A percentile compares a stretch with the other conserved stretches of the same genome.
These are phyloP conservation scores for Diplodus puntazzo DNA, from an alignment of 2,797 vertebrate genomes.

Conservation along the genomic window DNA sequence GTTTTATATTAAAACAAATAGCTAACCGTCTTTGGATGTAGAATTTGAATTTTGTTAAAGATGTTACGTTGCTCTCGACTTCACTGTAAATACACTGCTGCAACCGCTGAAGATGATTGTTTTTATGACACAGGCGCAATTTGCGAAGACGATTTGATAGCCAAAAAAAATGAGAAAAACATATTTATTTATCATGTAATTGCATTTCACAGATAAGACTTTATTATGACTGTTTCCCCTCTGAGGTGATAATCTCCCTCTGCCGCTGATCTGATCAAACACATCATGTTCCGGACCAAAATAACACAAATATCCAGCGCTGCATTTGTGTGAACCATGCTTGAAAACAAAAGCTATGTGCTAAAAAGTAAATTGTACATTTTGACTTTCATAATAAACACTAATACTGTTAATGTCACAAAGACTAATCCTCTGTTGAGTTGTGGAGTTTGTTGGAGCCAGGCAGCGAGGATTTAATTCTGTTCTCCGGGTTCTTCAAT, in stretches of 20 bases:
- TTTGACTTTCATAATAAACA: constrained; percentile 68
- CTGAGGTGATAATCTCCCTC: constrained; percentile 7
- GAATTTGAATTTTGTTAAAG: constrained; percentile 27
- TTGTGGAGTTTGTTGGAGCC: not conserved
- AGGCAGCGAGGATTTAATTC: not conserved
- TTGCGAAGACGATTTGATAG: constrained; percentile 35
- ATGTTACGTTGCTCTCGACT: constrained; percentile 4
- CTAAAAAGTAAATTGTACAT: constrained; percentile 31
- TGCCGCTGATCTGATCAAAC: not conserved
- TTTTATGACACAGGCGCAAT: constrained; percentile 31
- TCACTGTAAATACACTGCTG: constrained; percentile 43
- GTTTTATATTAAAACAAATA: constrained; percentile 88
- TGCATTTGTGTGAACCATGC: constrained; percentile 21
- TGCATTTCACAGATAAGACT: constrained; percentile 38
- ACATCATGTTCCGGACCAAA: not conserved
- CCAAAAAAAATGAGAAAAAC: not conserved
- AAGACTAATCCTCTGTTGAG: not conserved
- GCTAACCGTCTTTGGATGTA: constrained; percentile 48
- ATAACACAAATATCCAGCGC: not conserved
- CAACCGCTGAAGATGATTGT: constrained; percentile 30
- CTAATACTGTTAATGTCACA: constrained; percentile 38
- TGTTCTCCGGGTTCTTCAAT: not conserved
- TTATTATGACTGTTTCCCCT: constrained; percentile 11
- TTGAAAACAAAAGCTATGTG: constrained; percentile 27
- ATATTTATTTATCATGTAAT: constrained; percentile 72